Evolutionary conservation across 2,888 invertebrate species (phyloP).

Genomic region (Phytoseiulus persimilis): DNA sequence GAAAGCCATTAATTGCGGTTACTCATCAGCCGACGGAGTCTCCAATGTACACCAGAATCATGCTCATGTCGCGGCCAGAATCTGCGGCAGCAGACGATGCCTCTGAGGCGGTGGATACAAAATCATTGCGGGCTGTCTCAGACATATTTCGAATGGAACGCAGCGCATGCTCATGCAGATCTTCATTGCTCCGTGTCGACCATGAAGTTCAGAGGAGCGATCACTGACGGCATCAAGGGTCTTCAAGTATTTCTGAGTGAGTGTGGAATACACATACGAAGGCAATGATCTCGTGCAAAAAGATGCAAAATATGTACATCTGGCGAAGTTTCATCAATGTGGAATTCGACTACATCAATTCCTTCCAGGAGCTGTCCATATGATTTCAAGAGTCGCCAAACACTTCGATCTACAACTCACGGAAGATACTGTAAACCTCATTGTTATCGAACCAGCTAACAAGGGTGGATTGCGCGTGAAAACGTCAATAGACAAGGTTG

Average conservation of each 20-base stretch:
- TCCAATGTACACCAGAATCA: too few species aligned
- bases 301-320: too few species aligned
- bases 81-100: too few species aligned
- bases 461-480: slow-evolving; percentile 26
- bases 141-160: slow-evolving; percentile 46
- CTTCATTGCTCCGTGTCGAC: too few species aligned
- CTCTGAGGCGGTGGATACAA: too few species aligned
- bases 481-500: slow-evolving; percentile 14
- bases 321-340: too few species aligned
- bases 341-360: too few species aligned
- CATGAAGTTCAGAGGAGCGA: not conserved
- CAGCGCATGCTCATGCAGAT: slow-evolving; percentile 41
- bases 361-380: slow-evolving; percentile 30
- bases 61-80: too few species aligned
- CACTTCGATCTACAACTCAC: slow-evolving; percentile 5
- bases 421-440: not conserved
- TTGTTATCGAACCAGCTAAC: slow-evolving; percentile 18
- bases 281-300: too few species aligned
- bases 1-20: too few species aligned
- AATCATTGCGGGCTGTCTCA: too few species aligned
- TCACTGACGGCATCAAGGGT: not conserved
- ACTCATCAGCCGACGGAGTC: too few species aligned
- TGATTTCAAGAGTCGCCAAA: slow-evolving; percentile 29
- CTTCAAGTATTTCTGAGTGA: not conserved
- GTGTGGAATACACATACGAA: not conserved